Evolutionary conservation across 2,797 vertebrate species (phyloP).

Genomic region (Cetoscarus ocellatus): DNA sequence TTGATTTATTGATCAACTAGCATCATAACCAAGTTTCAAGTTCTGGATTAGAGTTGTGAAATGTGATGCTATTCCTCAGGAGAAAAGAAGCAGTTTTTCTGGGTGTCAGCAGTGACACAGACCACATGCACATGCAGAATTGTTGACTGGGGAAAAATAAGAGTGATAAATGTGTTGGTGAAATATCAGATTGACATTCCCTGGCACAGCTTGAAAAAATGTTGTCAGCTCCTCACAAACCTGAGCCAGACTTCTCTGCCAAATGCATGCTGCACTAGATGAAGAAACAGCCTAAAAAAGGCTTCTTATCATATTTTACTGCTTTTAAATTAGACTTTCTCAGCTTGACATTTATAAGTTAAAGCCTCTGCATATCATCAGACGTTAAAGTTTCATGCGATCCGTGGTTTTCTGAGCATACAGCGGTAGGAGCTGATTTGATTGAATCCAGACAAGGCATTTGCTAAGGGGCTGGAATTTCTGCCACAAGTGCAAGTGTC

Average conservation of each 20-base stretch:
- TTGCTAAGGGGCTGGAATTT: slow-evolving; percentile 80
- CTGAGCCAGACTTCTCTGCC: slow-evolving; percentile 6
- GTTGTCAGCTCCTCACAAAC: slow-evolving; percentile 27
- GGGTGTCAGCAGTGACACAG: slow-evolving; percentile 1
- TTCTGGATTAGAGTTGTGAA: neutral
- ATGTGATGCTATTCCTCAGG: slow-evolving; percentile 1
- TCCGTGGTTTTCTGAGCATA: slow-evolving; percentile 56
- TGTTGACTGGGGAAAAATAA: slow-evolving; percentile 10
- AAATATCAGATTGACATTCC: slow-evolving; percentile 27
- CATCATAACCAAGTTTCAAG: neutral
- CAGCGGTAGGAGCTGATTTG: slow-evolving; percentile 70
- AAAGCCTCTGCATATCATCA: slow-evolving; percentile 54
- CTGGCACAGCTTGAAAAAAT: slow-evolving; percentile 35
- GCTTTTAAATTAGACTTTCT: slow-evolving; percentile 21
- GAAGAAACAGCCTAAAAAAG: slow-evolving; percentile 35
- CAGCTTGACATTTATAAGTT: slow-evolving; percentile 3
- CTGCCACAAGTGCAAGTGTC: slow-evolving; percentile 82
- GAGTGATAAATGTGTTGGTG: slow-evolving; percentile 25
- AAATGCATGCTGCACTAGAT: slow-evolving; percentile 7
- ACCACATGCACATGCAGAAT: slow-evolving; percentile 23
- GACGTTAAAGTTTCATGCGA: slow-evolving; percentile 37
- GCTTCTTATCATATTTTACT: slow-evolving; percentile 2
- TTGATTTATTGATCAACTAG: no score
- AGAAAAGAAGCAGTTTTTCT: slow-evolving; percentile 22
- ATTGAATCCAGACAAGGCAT: slow-evolving; percentile 81